A percentile compares a stretch with the other conserved stretches of the same genome.
Conservation (phyloP, 2,113 vertebrate species). For the Tragelaphus buxtoni region DNA sequence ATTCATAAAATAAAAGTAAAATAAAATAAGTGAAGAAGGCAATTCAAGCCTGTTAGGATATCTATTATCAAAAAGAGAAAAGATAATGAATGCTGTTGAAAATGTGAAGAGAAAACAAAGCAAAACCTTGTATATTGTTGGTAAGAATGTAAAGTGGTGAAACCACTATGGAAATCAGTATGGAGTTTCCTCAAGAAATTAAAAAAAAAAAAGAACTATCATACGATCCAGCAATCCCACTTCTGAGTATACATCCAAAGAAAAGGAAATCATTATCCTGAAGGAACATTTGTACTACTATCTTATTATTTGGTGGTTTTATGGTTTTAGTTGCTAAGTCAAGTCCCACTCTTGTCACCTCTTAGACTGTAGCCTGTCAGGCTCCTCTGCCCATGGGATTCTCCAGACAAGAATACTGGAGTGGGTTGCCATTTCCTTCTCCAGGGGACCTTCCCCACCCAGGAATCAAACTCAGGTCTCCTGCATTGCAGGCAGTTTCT, state of each 20-base stretch:
- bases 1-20: background rate
- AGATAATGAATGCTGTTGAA: background rate
- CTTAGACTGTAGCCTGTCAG: background rate
- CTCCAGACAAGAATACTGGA: background rate
- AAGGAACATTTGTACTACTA: background rate
- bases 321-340: background rate
- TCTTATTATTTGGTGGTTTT: background rate
- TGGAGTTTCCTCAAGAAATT: background rate
- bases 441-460: background rate
- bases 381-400: background rate
- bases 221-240: background rate
- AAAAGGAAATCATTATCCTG: background rate
- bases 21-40: background rate
- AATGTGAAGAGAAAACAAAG: background rate
- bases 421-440: background rate
- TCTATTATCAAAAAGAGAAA: background rate
- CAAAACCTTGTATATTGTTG: background rate
- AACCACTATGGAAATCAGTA: background rate
- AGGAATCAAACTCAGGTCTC: background rate
- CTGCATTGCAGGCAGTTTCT: background rate
- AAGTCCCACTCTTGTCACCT: background rate
- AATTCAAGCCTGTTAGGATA: background rate
- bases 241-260: background rate
- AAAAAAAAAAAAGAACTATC: background rate
- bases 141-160: background rate